A percentile compares a stretch with the other conserved stretches of the same genome.
phyloP scores from a whole-genome alignment of 2,797 vertebrate genomes.

The Neosilurus mollespiculum region DNA sequence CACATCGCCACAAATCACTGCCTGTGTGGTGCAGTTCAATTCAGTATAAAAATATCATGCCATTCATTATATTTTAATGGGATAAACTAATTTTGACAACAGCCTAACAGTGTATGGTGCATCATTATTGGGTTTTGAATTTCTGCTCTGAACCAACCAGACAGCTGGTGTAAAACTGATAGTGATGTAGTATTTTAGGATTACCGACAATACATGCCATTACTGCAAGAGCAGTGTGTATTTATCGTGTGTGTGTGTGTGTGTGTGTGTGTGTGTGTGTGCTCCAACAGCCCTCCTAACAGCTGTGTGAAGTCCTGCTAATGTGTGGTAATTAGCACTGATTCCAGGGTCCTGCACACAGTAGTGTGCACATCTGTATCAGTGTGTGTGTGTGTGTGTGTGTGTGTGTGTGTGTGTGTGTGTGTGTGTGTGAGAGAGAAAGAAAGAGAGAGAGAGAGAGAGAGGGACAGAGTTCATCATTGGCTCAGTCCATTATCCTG shows the following conservation, averaged over 20 bases:
- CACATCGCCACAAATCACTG: too few species aligned
- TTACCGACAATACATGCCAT: conserved; percentile 10
- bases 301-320: conserved; percentile 48
- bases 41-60: background rate
- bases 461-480: conserved; percentile 4
- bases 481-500: conserved; percentile 31
- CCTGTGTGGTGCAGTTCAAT: background rate
- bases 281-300: conserved; percentile 43
- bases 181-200: conserved; percentile 14
- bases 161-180: conserved; percentile 3
- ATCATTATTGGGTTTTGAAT: background rate
- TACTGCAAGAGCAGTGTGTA: background rate
- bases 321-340: conserved; percentile 56
- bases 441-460: conserved; percentile 1
- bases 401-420: conserved; percentile 46
- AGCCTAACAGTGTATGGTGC: background rate
- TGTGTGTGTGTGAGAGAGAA: conserved; percentile 10
- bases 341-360: conserved; percentile 50
- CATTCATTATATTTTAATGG: background rate
- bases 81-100: background rate
- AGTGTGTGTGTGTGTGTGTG: conserved; percentile 5
- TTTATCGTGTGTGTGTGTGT: conserved; percentile 18
- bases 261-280: conserved; percentile 26
- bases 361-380: conserved; percentile 20
- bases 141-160: background rate